Conservation (phyloP, 2,888 invertebrate genomes). For the Loripinus fragilis region DNA sequence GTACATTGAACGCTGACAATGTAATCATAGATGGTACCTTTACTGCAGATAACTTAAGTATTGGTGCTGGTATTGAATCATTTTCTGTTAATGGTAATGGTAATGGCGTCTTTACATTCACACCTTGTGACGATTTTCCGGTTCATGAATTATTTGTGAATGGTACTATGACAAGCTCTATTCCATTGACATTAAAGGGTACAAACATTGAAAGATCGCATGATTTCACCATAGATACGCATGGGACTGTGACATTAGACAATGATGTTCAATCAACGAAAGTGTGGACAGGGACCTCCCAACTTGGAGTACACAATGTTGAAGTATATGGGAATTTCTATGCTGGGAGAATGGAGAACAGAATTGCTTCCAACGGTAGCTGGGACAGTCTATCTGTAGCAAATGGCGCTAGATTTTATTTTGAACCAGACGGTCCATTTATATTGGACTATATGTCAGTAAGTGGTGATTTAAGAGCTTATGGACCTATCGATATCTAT, state of each 20-base stretch:
- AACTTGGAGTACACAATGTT: conserved; percentile 50
- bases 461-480: conserved; percentile 53
- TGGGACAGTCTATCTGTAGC: conserved; percentile 62
- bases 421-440: conserved; percentile 60
- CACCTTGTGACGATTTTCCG: conserved; percentile 49
- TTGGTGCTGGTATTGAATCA: conserved; percentile 48
- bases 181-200: conserved; percentile 59
- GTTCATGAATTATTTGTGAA: conserved; percentile 55
- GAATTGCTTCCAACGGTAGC: conserved; percentile 37
- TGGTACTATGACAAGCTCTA: conserved; percentile 57
- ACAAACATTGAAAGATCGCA: conserved; percentile 44
- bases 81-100: conserved; percentile 48
- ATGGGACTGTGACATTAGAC: conserved; percentile 64
- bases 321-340: conserved; percentile 55
- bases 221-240: conserved; percentile 49
- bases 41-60: conserved; percentile 43
- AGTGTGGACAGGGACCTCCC: conserved; percentile 59
- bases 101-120: conserved; percentile 61
- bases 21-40: conserved; percentile 60
- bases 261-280: conserved; percentile 42
- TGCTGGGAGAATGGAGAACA: conserved; percentile 57
- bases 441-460: conserved; percentile 50
- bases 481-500: conserved; percentile 41
- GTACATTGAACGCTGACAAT: conserved; percentile 47
- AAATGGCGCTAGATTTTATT: conserved; percentile 50